Evolutionary conservation across 2,797 vertebrate genomes (phyloP).

Genomic region (Clarias platycephalus): DNA sequence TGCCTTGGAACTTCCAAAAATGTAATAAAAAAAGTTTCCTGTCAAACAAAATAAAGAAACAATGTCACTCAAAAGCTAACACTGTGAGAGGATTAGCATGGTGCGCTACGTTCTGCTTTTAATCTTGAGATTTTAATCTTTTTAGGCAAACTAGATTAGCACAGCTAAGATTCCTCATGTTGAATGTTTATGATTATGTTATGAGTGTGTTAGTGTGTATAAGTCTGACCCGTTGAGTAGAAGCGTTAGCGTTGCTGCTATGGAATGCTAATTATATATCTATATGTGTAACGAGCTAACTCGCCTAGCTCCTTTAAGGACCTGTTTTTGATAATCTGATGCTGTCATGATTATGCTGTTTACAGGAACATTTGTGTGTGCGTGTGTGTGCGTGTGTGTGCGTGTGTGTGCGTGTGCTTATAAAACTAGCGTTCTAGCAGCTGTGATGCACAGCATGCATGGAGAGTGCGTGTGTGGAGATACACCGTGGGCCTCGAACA

Average conservation of each 20-base stretch:
- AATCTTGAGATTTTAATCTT: background rate
- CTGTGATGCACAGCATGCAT: conserved; percentile 16
- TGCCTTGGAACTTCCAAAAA: background rate
- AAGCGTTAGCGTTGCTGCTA: background rate
- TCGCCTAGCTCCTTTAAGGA: background rate
- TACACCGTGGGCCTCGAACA: conserved; percentile 48
- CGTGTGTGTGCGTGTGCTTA: conserved; percentile 16
- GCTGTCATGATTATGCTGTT: background rate
- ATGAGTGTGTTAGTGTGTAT: background rate
- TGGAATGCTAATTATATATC: background rate
- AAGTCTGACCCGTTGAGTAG: background rate
- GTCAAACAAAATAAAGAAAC: background rate
- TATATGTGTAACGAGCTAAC: background rate
- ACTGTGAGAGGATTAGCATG: background rate
- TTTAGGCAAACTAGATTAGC: background rate
- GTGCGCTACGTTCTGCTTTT: background rate
- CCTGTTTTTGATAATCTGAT: background rate
- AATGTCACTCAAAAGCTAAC: too few relatives aligned
- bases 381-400: conserved; percentile 2
- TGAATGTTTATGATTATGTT: background rate
- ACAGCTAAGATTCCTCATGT: too few relatives aligned
- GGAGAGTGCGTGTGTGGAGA: conserved; percentile 26
- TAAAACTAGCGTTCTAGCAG: conserved; percentile 18
- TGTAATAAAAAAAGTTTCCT: background rate
- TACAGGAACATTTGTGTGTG: background rate